Conservation (phyloP, 2,797 vertebrate genomes). For the Eulemur mongoz region DNA sequence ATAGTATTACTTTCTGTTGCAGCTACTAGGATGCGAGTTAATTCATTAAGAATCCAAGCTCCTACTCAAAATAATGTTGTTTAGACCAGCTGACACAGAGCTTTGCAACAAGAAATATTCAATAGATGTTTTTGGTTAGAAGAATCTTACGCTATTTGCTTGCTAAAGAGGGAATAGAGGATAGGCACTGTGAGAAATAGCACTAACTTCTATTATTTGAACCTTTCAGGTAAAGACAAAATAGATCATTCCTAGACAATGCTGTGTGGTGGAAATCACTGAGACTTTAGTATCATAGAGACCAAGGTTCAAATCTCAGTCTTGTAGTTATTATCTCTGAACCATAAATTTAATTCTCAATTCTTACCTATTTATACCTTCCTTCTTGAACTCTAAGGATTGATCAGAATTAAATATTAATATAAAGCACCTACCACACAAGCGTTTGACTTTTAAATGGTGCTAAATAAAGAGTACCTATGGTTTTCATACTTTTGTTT, state of each 20-base stretch:
- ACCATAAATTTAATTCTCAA: not conserved
- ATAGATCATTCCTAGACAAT: not conserved
- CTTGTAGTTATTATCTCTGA: not conserved
- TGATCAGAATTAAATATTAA: not conserved
- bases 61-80: not conserved
- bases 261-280: not conserved
- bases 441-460: not conserved
- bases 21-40: not conserved
- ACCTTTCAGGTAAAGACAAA: not conserved
- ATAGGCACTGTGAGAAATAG: not conserved
- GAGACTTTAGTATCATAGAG: not conserved
- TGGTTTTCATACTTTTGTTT: not conserved
- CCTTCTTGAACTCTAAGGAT: not conserved
- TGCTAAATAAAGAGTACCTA: not conserved
- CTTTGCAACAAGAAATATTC: not conserved
- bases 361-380: not conserved
- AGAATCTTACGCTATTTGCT: not conserved
- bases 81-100: not conserved
- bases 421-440: not conserved
- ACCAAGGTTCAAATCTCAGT: not conserved
- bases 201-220: not conserved
- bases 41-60: constrained; percentile 18
- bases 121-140: not conserved
- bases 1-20: not conserved
- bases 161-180: not conserved